phyloP scores from a whole-genome alignment of 2,797 vertebrate genomes.

The Enteromius paludinosus region DNA sequence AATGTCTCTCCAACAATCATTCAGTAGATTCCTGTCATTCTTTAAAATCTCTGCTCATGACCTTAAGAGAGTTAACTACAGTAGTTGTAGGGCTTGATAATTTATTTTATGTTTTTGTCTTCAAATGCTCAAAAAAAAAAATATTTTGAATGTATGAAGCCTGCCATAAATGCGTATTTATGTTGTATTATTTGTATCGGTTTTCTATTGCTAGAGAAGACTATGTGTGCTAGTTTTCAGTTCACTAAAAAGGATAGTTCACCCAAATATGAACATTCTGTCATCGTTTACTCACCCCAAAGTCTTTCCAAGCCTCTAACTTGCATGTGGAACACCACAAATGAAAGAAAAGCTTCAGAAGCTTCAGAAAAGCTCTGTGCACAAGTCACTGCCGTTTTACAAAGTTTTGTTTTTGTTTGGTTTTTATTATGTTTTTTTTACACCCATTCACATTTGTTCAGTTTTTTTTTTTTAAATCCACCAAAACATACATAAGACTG shows the following conservation, averaged over 20 bases:
- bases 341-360: background rate
- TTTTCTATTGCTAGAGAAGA: background rate
- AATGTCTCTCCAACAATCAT: conserved; percentile 2
- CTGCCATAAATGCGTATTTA: background rate
- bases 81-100: conserved; percentile 6
- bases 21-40: conserved; percentile 30
- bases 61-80: background rate
- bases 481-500: conserved; percentile 3
- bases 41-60: conserved; percentile 2
- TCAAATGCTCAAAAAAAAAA: conserved; percentile 26
- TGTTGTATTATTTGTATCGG: background rate
- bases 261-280: background rate
- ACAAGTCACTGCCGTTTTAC: background rate
- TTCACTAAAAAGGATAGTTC: background rate
- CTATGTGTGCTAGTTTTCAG: background rate
- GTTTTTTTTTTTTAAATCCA: background rate
- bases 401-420: no score
- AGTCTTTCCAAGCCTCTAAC: conserved; percentile 5
- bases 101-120: conserved; percentile 5
- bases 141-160: background rate
- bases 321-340: background rate
- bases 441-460: background rate
- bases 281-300: background rate
- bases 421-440: background rate
- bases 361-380: background rate